Conservation (phyloP, 37 sponge, comb jelly and placozoan genomes). For the Beroe ovata region DNA sequence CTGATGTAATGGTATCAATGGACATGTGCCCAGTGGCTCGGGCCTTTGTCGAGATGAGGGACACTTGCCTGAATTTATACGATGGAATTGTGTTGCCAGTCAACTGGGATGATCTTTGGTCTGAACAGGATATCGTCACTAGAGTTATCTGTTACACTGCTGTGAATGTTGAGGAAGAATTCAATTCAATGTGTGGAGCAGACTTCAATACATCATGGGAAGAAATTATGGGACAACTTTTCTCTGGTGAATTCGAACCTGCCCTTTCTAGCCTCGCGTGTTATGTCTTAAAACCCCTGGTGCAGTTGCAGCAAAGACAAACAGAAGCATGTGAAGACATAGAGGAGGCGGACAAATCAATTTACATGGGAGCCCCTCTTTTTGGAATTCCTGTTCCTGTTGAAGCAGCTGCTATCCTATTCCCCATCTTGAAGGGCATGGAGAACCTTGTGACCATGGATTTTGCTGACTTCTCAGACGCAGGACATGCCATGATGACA, state of each 20-base stretch:
- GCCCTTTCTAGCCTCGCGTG: neutral
- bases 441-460: slow-evolving; percentile 29
- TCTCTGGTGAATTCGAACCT: neutral
- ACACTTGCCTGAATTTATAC: neutral
- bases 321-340: neutral
- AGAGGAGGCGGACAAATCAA: neutral
- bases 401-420: neutral
- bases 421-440: slow-evolving; percentile 23
- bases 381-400: neutral
- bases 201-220: slow-evolving; percentile 5
- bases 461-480: neutral
- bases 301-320: neutral
- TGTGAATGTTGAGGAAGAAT: neutral
- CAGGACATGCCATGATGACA: neutral
- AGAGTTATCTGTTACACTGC: neutral
- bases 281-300: neutral
- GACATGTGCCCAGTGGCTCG: neutral
- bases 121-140: neutral
- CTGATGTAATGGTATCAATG: neutral
- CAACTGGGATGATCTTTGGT: neutral
- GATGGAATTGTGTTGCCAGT: neutral
- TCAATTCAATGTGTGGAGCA: neutral
- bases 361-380: neutral
- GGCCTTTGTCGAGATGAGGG: neutral
- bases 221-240: neutral